These are phyloP conservation scores for Trilocha varians DNA, from an alignment of 2,888 invertebrate genomes.

Conservation along the genomic window DNA sequence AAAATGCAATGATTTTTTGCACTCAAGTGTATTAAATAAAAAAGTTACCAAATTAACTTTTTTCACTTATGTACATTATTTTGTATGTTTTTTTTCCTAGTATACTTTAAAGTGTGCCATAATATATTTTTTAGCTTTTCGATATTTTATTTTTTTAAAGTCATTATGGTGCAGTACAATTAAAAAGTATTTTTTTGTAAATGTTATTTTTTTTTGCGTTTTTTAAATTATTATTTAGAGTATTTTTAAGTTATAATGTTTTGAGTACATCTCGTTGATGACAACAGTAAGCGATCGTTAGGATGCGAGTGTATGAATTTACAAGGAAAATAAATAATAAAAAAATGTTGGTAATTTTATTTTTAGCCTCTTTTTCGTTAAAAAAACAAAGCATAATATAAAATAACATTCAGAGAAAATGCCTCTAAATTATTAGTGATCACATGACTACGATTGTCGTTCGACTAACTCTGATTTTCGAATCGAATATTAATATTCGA, in stretches of 20 bases:
- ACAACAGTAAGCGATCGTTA: conserved; percentile 59
- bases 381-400: too few species aligned
- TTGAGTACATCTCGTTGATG: conserved; percentile 17
- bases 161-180: conserved; percentile 9
- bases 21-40: conserved; percentile 10
- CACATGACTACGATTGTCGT: too few species aligned
- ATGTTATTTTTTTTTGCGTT: too few species aligned
- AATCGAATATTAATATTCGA: too few species aligned
- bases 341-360: conserved; percentile 20
- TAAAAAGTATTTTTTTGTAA: neutral
- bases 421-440: too few species aligned
- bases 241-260: conserved; percentile 6
- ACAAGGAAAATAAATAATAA: conserved; percentile 68
- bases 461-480: too few species aligned
- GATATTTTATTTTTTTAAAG: conserved; percentile 3
- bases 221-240: too few species aligned
- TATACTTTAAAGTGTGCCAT: conserved; percentile 25
- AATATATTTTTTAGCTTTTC: conserved; percentile 18
- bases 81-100: conserved; percentile 5
- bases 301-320: conserved; percentile 69
- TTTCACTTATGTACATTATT: conserved; percentile 1
- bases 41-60: conserved; percentile 20
- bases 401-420: too few species aligned
- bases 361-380: neutral
- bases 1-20: too few species aligned